These are phyloP conservation scores for Actenoides lindsayi DNA, from an alignment of 2,113 vertebrate genomes.

Conservation along the genomic window DNA sequence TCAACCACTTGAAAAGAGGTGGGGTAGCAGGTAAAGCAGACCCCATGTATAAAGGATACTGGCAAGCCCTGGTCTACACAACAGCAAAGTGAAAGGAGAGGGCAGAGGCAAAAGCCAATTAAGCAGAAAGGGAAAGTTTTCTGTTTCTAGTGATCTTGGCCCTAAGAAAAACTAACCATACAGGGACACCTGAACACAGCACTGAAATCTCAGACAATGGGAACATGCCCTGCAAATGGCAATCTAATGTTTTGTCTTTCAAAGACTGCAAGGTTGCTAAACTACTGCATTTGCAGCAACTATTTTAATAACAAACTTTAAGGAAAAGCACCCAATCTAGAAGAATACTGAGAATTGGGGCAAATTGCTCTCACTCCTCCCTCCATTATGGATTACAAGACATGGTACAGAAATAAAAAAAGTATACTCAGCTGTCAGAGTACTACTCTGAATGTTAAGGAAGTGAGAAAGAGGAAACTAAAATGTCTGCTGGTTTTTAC, in stretches of 20 bases:
- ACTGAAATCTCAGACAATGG: not conserved
- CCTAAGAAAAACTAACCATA: not conserved
- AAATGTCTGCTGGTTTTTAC: constrained; percentile 17
- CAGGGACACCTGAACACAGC: not conserved
- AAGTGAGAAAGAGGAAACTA: constrained; percentile 19
- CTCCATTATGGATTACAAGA: not conserved
- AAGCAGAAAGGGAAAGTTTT: not conserved
- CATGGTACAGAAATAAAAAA: not conserved
- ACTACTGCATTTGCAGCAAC: not conserved
- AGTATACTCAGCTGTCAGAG: not conserved
- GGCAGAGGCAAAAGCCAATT: not conserved
- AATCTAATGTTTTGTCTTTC: not conserved
- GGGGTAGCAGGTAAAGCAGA: not conserved
- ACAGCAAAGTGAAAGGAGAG: not conserved
- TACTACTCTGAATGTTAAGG: not conserved
- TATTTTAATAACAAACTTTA: not conserved
- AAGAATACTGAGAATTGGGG: not conserved
- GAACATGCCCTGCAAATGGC: not conserved
- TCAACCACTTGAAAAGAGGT: not conserved
- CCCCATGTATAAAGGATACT: not conserved
- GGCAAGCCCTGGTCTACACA: not conserved
- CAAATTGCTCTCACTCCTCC: not conserved
- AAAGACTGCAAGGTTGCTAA: not conserved
- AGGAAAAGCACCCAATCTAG: not conserved
- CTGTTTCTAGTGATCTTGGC: not conserved